Evolutionary conservation across 1,140 invertebrate species (phyloP).

Genomic region (Drosophila sulfurigaster): DNA sequence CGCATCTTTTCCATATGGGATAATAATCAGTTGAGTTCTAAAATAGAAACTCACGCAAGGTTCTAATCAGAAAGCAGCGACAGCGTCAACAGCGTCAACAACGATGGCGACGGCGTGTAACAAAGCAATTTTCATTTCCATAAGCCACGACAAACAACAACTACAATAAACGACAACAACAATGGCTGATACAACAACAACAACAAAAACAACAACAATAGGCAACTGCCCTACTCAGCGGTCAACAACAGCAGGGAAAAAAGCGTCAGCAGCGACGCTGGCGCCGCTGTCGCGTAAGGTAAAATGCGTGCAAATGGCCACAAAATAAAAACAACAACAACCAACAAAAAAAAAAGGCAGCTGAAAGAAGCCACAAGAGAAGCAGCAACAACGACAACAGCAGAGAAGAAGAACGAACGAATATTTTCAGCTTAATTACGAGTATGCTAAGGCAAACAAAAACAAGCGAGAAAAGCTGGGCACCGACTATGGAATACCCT

Average conservation of each 20-base stretch:
- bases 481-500: slow-evolving; percentile 25
- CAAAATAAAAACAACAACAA: slow-evolving; percentile 26
- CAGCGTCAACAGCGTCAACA: slow-evolving; percentile 7
- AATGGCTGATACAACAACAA: slow-evolving; percentile 7
- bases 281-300: slow-evolving; percentile 21
- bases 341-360: slow-evolving; percentile 11
- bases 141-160: slow-evolving; percentile 41
- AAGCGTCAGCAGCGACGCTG: slow-evolving; percentile 32
- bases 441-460: slow-evolving; percentile 46
- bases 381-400: background rate
- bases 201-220: slow-evolving; percentile 21
- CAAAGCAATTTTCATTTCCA: slow-evolving; percentile 51
- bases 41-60: slow-evolving; percentile 55
- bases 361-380: slow-evolving; percentile 12
- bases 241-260: slow-evolving; percentile 48
- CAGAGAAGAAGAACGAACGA: slow-evolving; percentile 5
- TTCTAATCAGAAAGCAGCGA: slow-evolving; percentile 36
- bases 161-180: slow-evolving; percentile 12
- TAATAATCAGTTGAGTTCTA: slow-evolving; percentile 41
- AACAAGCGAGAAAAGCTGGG: slow-evolving; percentile 2
- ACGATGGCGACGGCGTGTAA: background rate
- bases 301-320: slow-evolving; percentile 51
- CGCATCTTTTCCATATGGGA: slow-evolving; percentile 21
- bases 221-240: slow-evolving; percentile 62
- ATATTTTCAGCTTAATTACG: slow-evolving; percentile 74